Percentiles rank a stretch among this genome's conserved stretches.
Conservation (phyloP, 2,797 vertebrate genomes). For the Rhodeus uyekii region DNA sequence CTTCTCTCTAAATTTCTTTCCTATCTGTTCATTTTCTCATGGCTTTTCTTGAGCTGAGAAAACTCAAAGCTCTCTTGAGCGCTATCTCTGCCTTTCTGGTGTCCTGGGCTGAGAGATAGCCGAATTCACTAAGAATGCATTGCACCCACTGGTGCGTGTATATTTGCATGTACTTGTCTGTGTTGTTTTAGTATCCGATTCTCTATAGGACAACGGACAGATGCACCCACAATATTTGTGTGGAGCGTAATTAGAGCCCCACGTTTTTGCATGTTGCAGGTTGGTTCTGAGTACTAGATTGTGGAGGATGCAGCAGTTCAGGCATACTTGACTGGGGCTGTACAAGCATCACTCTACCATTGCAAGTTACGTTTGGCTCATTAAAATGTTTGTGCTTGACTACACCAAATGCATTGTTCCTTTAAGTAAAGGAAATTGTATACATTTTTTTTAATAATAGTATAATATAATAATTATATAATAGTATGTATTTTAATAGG, state of each 20-base stretch:
- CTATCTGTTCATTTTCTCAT: background rate
- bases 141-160: background rate
- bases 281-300: conserved; percentile 2
- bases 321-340: background rate
- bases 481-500: background rate
- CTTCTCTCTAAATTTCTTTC: background rate
- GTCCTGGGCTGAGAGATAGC: background rate
- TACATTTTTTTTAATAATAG: too few relatives aligned
- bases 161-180: background rate
- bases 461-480: too few relatives aligned
- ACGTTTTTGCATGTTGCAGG: background rate
- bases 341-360: background rate
- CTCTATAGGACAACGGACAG: conserved; percentile 3
- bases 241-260: background rate
- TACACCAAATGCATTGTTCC: too few relatives aligned
- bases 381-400: background rate
- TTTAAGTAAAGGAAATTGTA: too few relatives aligned
- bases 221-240: background rate
- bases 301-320: background rate
- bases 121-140: background rate
- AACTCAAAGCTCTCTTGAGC: conserved; percentile 17
- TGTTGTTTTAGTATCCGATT: background rate
- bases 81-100: background rate
- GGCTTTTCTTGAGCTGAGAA: background rate
- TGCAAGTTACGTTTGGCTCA: conserved; percentile 7